Evolutionary conservation across 1,140 invertebrate species (phyloP).

Genomic region (Planococcus citri): DNA sequence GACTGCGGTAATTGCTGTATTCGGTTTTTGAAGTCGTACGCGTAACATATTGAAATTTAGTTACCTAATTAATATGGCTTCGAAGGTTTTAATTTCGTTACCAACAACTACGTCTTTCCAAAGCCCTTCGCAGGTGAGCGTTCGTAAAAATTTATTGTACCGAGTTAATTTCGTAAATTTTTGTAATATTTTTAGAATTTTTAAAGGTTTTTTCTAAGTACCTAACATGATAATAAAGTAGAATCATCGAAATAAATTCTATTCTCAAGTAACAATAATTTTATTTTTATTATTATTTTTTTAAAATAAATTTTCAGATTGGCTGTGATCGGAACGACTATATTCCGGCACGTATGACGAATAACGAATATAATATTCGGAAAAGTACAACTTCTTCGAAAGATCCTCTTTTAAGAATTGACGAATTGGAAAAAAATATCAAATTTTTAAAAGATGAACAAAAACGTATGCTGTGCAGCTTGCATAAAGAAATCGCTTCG

Average conservation of each 20-base stretch:
- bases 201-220: too few relatives aligned
- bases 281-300: too few relatives aligned
- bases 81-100: not conserved
- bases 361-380: not conserved
- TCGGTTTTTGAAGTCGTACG: too few relatives aligned
- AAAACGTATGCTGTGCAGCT: not conserved
- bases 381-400: not conserved
- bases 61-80: not conserved
- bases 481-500: constrained; percentile 10
- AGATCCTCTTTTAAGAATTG: not conserved
- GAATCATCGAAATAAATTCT: too few relatives aligned
- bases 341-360: not conserved
- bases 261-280: too few relatives aligned
- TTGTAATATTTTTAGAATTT: too few relatives aligned
- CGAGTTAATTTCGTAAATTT: too few relatives aligned
- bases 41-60: not conserved
- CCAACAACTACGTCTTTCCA: not conserved
- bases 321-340: not conserved
- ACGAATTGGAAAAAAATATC: constrained; percentile 13
- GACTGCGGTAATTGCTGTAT: too few relatives aligned
- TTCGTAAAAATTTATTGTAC: too few relatives aligned
- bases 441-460: constrained; percentile 13
- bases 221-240: too few relatives aligned
- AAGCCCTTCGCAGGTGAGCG: not conserved
- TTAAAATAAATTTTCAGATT: not conserved